Evolutionary conservation across 2,113 vertebrate genomes (phyloP).

Genomic region (Formicarius rufipectus): DNA sequence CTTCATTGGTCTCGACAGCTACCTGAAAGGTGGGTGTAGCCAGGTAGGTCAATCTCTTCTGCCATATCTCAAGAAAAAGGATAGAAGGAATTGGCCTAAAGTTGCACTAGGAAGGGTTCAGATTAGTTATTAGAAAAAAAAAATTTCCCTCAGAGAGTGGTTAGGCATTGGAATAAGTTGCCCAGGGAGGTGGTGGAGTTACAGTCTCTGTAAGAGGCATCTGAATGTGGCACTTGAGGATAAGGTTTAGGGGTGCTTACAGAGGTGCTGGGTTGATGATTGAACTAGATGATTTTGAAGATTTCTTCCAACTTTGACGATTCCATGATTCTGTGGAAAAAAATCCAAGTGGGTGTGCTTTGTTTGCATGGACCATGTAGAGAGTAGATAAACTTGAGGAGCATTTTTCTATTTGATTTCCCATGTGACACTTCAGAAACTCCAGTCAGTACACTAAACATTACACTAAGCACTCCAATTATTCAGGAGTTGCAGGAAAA

Average conservation of each 20-base stretch:
- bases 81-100: not conserved
- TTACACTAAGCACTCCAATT: not conserved
- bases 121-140: not conserved
- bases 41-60: not conserved
- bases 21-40: not conserved
- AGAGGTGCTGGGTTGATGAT: not conserved
- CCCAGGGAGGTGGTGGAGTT: not conserved
- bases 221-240: not conserved
- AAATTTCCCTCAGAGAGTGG: not conserved
- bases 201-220: not conserved
- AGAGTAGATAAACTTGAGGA: not conserved
- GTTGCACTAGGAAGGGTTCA: not conserved
- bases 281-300: not conserved
- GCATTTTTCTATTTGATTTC: not conserved
- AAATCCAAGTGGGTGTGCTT: not conserved
- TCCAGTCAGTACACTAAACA: not conserved
- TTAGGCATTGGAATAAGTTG: not conserved
- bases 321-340: not conserved
- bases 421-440: not conserved
- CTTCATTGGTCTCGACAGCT: not conserved
- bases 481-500: not conserved
- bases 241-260: not conserved
- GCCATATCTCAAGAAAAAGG: not conserved
- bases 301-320: not conserved
- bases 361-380: not conserved